Conservation (phyloP, 1,140 invertebrate genomes). For the Brachionus rotundiformis region DNA sequence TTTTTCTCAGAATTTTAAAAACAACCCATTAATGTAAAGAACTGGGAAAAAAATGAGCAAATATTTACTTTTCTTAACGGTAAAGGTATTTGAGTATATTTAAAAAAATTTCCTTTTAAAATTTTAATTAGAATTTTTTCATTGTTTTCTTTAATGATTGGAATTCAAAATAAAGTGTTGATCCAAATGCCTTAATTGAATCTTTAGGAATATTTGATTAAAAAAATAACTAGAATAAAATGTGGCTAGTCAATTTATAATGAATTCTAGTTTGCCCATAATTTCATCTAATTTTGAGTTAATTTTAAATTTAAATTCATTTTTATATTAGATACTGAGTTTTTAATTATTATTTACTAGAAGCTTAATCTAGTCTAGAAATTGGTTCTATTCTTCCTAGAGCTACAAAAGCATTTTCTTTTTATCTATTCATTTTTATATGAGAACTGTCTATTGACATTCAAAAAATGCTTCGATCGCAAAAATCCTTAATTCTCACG, state of each 20-base stretch:
- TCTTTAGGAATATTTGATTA: not conserved
- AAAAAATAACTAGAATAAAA: not conserved
- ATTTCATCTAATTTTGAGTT: slow-evolving; percentile 21
- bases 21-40: not conserved
- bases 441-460: slow-evolving; percentile 23
- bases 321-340: not conserved
- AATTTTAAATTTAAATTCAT: slow-evolving; percentile 35
- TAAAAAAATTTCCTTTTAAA: slow-evolving; percentile 4
- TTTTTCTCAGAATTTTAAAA: not conserved
- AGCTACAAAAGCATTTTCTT: not conserved
- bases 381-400: not conserved
- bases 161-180: not conserved
- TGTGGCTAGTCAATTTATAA: not conserved
- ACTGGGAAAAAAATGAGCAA: not conserved
- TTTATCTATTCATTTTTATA: slow-evolving; percentile 19
- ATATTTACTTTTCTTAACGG: not conserved
- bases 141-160: not conserved
- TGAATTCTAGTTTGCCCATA: not conserved
- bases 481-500: not conserved
- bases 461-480: not conserved
- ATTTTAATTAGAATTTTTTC: slow-evolving; percentile 12
- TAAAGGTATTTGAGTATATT: not conserved
- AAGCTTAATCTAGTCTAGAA: not conserved
- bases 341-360: not conserved
- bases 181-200: not conserved